Base-by-base conservation (phyloP, 2,797 vertebrate genomes). In the Phataginus tetradactyla region DNA sequence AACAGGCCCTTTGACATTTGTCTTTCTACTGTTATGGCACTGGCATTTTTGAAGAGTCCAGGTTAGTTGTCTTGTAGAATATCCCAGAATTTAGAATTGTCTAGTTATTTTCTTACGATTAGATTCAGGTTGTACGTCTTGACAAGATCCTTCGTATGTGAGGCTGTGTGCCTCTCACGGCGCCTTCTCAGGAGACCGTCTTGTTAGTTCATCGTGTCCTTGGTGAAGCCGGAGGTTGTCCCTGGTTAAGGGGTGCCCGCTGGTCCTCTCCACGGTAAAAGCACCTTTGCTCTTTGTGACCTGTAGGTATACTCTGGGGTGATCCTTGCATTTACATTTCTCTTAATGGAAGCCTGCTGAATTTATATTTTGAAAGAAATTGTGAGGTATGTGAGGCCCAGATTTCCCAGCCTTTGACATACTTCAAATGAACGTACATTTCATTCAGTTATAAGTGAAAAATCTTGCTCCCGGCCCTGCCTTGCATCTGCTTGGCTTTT, bases 11-110 rank as follows among this genome's bases (percentile, higher is more conserved):
- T 34, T 66, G 42, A 83, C n/a, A 5, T 90, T 72, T 66, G 3
- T 64, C 57, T 20, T 71, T 72, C 71, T 9, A 23, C 57, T 90
- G 75, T 87, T 7, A 63, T 14, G 37, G 25, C 25, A 20, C 3
- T 61, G 68, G 57, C 4, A 34, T 59, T 91, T 95, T 84, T 96
- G n/a, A 77, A 34, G 90, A 63, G 3, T 86, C 14, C 20, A 57
- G 57, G 25, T 45, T 45, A 13, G 23, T 77, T 78, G 55, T 59
- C 32, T 59, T 90, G 15, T 74, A 89, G 84, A 68, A 18, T 11
- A 81, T 39, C 32, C 34, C 4, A 21, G 1, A n/a, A 45, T 59
- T 78, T 69, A 51, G 57, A 74, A 32, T 18, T 79, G 6, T 57
- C 51, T 42, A 59, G 63, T 53, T 51, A 32, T 51, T 88, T 64